phyloP scores from a whole-genome alignment of 2,113 vertebrate species.

The Lophochroa leadbeateri region DNA sequence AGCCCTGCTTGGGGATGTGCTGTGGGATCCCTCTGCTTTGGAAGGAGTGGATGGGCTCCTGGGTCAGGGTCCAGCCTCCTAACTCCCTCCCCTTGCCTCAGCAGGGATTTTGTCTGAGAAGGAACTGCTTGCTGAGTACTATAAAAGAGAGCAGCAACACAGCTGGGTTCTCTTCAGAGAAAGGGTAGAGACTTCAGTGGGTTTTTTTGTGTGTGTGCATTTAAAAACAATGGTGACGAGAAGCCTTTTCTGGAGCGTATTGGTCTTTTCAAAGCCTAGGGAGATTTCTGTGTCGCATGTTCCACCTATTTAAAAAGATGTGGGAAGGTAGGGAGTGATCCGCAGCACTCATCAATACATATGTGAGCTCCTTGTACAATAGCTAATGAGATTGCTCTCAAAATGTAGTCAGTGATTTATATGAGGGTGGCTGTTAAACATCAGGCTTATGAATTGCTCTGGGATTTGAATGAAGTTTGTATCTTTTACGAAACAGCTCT shows the following conservation, averaged over 20 bases:
- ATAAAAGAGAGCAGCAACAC: background rate
- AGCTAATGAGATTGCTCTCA: background rate
- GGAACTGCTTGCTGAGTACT: background rate
- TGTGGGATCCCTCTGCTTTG: fast-evolving
- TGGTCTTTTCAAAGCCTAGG: background rate
- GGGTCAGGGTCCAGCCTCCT: background rate
- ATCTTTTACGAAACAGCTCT: background rate
- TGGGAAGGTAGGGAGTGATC: slow-evolving; percentile 8
- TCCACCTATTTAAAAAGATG: slow-evolving; percentile 5
- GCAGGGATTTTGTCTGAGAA: background rate
- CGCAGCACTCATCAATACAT: background rate
- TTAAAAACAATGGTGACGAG: background rate
- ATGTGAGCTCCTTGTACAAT: background rate
- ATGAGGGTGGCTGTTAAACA: background rate
- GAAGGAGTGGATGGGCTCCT: background rate
- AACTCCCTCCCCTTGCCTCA: background rate
- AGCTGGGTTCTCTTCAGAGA: background rate
- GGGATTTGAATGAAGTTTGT: background rate
- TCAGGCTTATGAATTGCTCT: background rate
- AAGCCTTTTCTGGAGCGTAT: background rate
- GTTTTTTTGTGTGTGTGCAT: background rate
- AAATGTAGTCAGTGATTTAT: background rate
- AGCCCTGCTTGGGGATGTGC: background rate
- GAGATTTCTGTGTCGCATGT: background rate
- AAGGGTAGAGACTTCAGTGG: background rate